phyloP scores from a whole-genome alignment of 2,888 invertebrate genomes.

The Prenolepis imparis region DNA sequence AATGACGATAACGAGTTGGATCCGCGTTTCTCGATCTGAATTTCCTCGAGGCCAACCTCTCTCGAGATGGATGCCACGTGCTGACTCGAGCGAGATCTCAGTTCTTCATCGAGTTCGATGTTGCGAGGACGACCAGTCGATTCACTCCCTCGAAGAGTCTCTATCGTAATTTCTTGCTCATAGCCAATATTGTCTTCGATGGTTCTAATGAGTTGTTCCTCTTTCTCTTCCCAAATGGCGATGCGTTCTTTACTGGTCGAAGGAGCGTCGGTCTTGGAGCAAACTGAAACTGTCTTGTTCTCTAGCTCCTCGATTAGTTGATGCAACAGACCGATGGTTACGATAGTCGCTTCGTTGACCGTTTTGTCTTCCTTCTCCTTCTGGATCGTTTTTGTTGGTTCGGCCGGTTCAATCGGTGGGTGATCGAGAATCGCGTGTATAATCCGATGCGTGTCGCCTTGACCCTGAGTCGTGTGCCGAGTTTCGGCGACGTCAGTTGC shows the following conservation, averaged over 20 bases:
- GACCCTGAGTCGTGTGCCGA: conserved; percentile 68
- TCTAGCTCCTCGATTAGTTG: conserved; percentile 77
- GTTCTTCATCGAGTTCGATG: conserved; percentile 1
- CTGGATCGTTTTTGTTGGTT: not conserved
- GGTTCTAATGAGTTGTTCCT: conserved; percentile 74
- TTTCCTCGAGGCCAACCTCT: conserved; percentile 42
- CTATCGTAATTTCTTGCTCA: not conserved
- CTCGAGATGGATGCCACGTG: conserved; percentile 46
- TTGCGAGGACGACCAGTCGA: conserved; percentile 6
- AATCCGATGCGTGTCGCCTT: conserved; percentile 75
- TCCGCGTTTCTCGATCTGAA: conserved; percentile 53
- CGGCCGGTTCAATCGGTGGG: conserved; percentile 18
- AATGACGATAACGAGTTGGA: conserved; percentile 43
- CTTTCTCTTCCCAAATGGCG: conserved; percentile 74
- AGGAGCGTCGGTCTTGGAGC: not conserved
- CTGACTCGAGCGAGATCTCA: conserved; percentile 39
- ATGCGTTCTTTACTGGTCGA: conserved; percentile 50
- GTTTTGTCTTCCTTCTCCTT: conserved; percentile 49
- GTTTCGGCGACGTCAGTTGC: conserved; percentile 51
- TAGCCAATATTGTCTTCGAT: conserved; percentile 67
- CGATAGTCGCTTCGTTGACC: conserved; percentile 59
- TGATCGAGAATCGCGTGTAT: conserved; percentile 53
- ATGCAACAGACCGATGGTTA: conserved; percentile 69
- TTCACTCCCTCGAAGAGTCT: not conserved
- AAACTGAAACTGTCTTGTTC: conserved; percentile 17